A percentile compares a stretch with the other conserved stretches of the same genome.
Conservation (phyloP, 2,888 invertebrate genomes). For the Deilephila elpenor region DNA sequence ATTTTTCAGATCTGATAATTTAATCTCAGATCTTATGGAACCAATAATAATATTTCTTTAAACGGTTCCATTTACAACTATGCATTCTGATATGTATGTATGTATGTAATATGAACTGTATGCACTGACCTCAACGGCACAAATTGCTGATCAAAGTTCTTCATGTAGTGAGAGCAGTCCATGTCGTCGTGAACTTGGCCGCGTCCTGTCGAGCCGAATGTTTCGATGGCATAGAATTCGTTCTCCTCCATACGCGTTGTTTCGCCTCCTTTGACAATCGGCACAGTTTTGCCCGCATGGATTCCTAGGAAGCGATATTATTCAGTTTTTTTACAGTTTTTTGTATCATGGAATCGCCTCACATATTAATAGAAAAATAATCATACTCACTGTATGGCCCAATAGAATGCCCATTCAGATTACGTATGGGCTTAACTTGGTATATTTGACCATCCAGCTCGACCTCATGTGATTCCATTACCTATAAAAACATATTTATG, state of each 20-base stretch:
- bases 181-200: slow-evolving; percentile 98
- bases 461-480: slow-evolving; percentile 99
- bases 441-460: slow-evolving; percentile 98
- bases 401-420: slow-evolving; percentile 99
- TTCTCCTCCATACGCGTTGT: slow-evolving; percentile 99
- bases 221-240: slow-evolving; percentile 99
- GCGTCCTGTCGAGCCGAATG: slow-evolving; percentile 98
- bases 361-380: slow-evolving; percentile 12
- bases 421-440: slow-evolving; percentile 98
- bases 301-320: slow-evolving; percentile 83
- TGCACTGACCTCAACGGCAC: slow-evolving; percentile 92
- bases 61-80: no score
- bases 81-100: no score
- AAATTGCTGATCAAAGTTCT: slow-evolving; percentile 96
- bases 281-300: slow-evolving; percentile 99
- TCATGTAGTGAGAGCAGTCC: slow-evolving; percentile 99
- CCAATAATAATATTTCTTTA: no score
- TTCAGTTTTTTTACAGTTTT: slow-evolving; percentile 12
- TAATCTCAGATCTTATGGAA: no score
- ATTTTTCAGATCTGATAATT: no score
- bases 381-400: slow-evolving; percentile 94
- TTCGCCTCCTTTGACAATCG: slow-evolving; percentile 99
- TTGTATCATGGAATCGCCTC: background rate
- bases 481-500: slow-evolving; percentile 68
- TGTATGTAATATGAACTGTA: no score